Percentiles rank a stretch among this genome's conserved stretches.
These are phyloP conservation scores for Cantharis rustica DNA, from an alignment of 2,888 invertebrate genomes.

Conservation along the genomic window DNA sequence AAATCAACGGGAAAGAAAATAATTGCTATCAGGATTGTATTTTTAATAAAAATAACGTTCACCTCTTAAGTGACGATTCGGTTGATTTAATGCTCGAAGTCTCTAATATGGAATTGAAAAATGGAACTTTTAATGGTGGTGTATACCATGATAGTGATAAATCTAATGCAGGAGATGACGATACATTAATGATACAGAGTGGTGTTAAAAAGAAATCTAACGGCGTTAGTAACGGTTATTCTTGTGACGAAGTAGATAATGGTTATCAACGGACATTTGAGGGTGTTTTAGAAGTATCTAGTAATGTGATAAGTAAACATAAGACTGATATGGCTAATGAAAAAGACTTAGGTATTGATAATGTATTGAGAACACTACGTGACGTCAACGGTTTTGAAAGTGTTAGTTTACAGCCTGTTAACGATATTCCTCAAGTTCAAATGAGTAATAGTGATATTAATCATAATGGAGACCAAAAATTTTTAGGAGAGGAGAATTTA, in stretches of 20 bases:
- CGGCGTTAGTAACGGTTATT: slow-evolving; percentile 17
- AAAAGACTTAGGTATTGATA: slow-evolving; percentile 22
- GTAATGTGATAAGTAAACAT: slow-evolving; percentile 43
- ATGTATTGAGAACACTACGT: slow-evolving; percentile 11
- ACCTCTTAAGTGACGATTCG: slow-evolving; percentile 29
- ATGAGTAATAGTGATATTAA: slow-evolving; percentile 31
- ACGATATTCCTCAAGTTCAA: slow-evolving; percentile 16
- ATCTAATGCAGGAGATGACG: slow-evolving; percentile 24
- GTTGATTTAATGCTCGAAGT: slow-evolving; percentile 22
- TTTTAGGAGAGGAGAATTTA: slow-evolving; percentile 40
- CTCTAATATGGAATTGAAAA: slow-evolving; percentile 35
- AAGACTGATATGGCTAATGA: slow-evolving; percentile 39
- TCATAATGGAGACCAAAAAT: slow-evolving; percentile 33
- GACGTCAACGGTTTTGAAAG: slow-evolving; percentile 36
- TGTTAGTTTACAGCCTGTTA: slow-evolving; percentile 29
- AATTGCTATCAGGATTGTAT: slow-evolving; percentile 50
- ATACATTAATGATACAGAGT: slow-evolving; percentile 13
- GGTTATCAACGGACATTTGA: slow-evolving; percentile 4
- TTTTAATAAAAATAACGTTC: slow-evolving; percentile 40
- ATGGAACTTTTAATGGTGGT: slow-evolving; percentile 28
- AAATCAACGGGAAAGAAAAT: slow-evolving; percentile 27
- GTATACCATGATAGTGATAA: slow-evolving; percentile 7
- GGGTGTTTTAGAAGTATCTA: slow-evolving; percentile 19
- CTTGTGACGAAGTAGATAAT: slow-evolving; percentile 5
- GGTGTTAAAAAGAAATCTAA: slow-evolving; percentile 12